phyloP scores from a whole-genome alignment of 2,113 vertebrate genomes.

The Scophthalmus maximus region DNA sequence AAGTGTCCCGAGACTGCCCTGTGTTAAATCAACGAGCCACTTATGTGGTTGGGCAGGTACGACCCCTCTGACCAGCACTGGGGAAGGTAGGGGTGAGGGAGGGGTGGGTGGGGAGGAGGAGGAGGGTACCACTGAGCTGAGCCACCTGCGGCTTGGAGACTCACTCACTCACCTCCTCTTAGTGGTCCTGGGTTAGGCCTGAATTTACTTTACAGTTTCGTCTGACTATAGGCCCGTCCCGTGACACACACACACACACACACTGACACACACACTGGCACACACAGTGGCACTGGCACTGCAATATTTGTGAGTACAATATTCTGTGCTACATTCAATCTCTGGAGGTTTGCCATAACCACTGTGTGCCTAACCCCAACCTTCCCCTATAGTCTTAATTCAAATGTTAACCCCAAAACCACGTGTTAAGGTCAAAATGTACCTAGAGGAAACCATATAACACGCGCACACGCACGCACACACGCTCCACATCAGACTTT shows the following conservation, averaged over 20 bases:
- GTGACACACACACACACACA: conserved; percentile 9
- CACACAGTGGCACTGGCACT: too few relatives aligned
- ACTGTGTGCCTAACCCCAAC: conserved; percentile 24
- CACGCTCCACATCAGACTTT: conserved; percentile 10
- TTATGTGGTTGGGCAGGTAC: conserved; percentile 72
- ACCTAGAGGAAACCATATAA: conserved; percentile 15
- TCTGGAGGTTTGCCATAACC: conserved; percentile 50
- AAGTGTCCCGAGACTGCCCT: conserved; percentile 49
- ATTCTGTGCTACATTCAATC: conserved; percentile 7
- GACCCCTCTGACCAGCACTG: conserved; percentile 58
- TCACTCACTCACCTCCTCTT: conserved; percentile 69
- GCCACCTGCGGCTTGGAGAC: conserved; percentile 74
- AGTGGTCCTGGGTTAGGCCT: conserved; percentile 71
- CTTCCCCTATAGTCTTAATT: conserved; percentile 27
- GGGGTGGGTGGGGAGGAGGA: not conserved
- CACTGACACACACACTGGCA: conserved; percentile 16
- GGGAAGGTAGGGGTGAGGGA: conserved; percentile 17
- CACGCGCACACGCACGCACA: conserved; percentile 11
- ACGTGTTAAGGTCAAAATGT: conserved; percentile 32
- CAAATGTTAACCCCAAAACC: conserved; percentile 54
- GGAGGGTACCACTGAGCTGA: conserved; percentile 34
- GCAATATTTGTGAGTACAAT: conserved; percentile 29
- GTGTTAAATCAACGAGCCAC: conserved; percentile 68
- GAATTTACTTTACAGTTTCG: conserved; percentile 70
- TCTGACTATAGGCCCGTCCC: conserved; percentile 46